Evolutionary conservation across 1,140 invertebrate species (phyloP).

Genomic region (Drosophila grimshawi): DNA sequence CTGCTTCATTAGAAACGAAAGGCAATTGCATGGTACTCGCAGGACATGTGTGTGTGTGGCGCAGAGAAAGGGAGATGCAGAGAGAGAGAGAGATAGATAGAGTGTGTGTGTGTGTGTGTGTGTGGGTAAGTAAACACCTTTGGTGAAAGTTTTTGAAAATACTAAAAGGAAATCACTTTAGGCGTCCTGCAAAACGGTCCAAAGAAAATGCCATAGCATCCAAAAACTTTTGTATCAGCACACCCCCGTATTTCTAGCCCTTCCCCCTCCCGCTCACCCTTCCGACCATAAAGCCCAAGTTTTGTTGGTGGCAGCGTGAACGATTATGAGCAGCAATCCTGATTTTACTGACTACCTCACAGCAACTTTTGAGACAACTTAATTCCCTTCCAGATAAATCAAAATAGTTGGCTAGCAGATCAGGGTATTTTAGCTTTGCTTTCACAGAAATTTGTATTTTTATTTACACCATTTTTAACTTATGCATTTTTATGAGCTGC

Average conservation of each 20-base stretch:
- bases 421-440: constrained; percentile 12
- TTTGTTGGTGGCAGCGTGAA: constrained; percentile 57
- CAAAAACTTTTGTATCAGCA: constrained; percentile 51
- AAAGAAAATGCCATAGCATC: constrained; percentile 59
- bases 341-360: constrained; percentile 31
- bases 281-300: constrained; percentile 48
- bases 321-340: constrained; percentile 68
- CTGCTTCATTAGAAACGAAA: constrained; percentile 64
- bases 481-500: constrained; percentile 74
- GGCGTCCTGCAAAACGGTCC: constrained; percentile 58
- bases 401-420: constrained; percentile 41
- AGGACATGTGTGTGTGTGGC: constrained; percentile 30
- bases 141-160: constrained; percentile 80
- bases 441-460: constrained; percentile 68
- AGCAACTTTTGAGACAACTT: constrained; percentile 80
- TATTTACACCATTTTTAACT: constrained; percentile 68
- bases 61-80: background rate
- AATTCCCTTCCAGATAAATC: constrained; percentile 79
- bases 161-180: constrained; percentile 82
- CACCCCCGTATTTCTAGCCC: constrained; percentile 13
- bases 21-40: background rate
- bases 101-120: constrained; percentile 32
- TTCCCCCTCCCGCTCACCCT: background rate
- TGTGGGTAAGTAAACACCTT: constrained; percentile 74
- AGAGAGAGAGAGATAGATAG: background rate